Evolutionary conservation across 2,113 vertebrate species (phyloP), one percentile per base, ranked within the genome.

Genomic region (Sylvicapra grimmia): DNA sequence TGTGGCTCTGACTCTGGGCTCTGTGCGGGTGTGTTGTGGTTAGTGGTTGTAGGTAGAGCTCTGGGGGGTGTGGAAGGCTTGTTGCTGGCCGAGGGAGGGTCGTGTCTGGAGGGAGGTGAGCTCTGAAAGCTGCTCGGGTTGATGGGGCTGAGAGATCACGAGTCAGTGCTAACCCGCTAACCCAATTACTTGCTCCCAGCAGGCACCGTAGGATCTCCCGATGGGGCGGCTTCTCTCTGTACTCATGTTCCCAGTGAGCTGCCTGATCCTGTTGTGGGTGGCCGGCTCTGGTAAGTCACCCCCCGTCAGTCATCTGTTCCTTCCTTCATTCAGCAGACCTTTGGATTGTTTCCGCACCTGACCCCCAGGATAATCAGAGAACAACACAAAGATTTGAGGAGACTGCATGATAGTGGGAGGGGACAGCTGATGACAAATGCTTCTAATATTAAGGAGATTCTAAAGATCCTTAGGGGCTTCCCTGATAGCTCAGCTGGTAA

Each of bases 261-360:
- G 63, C 80, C 92, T 98, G 92, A 31, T 97, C 47, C 90, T 97
- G 84, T 7, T 61, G 58, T 97, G 93, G 92, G 89, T 2, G 0
- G 40, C 92, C 5, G 61, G 77, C 79, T 72, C 68, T 9, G 96
- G 97, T 98, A 96, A 98, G 97, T 97, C 82, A 40, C 58, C 47
- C 1, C 25, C 40, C 13, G 0, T 25, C 36, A 4, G 3, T 61
- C 80, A n/a, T 54, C 44, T 29, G 1, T 15, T 51, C 15, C 12
- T 47, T 65, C 49, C 21, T 21, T 79, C 83, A 36, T 92, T 65
- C 89, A 47, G 11, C 72, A 87, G n/a, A 56, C 8, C 2, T 40
- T 56, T 21, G 21, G 84, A 29, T 31, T 36, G 3, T 23, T n/a
- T 58, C 5, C 1, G 1, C 31, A 29, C 86, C 29, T 8, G 68